A percentile compares a stretch with the other conserved stretches of the same genome.
phyloP scores from a whole-genome alignment of 2,113 vertebrate genomes.

The Excalfactoria chinensis region DNA sequence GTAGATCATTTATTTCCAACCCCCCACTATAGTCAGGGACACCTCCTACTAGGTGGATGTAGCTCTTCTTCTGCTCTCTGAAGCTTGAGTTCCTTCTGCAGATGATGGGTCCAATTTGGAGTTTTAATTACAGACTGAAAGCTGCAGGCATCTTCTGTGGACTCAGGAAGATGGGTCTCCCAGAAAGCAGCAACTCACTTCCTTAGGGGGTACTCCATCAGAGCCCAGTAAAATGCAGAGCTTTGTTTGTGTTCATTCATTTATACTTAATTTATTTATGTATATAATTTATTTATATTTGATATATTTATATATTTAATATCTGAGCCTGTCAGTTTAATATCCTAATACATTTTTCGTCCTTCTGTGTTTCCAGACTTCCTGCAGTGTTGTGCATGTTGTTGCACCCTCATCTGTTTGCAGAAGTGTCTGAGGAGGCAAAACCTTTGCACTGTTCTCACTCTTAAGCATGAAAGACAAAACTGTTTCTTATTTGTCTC shows the following conservation, averaged over 20 bases:
- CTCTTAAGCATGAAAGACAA: neutral
- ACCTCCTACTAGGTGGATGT: neutral
- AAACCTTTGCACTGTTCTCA: neutral
- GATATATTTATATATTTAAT: neutral
- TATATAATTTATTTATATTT: too few relatives aligned
- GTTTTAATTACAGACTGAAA: neutral
- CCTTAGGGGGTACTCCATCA: neutral
- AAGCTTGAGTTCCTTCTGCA: neutral
- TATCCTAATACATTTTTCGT: neutral
- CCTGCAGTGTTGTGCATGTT: rapidly evolving
- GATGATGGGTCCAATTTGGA: neutral
- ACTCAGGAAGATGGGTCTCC: rapidly evolving
- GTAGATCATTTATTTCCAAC: too few relatives aligned
- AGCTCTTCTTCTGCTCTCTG: neutral
- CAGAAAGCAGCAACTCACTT: neutral
- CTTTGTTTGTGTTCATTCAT: neutral
- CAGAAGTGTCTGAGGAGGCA: neutral
- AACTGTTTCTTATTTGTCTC: too few relatives aligned
- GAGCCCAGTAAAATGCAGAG: neutral
- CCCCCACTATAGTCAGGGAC: too few relatives aligned
- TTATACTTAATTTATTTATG: too few relatives aligned
- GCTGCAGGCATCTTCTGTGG: neutral
- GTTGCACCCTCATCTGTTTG: neutral
- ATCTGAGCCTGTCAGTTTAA: neutral
- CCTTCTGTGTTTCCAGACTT: neutral